Base-by-base conservation (phyloP, 2,113 vertebrate species). In the Nansenia antarctica region DNA sequence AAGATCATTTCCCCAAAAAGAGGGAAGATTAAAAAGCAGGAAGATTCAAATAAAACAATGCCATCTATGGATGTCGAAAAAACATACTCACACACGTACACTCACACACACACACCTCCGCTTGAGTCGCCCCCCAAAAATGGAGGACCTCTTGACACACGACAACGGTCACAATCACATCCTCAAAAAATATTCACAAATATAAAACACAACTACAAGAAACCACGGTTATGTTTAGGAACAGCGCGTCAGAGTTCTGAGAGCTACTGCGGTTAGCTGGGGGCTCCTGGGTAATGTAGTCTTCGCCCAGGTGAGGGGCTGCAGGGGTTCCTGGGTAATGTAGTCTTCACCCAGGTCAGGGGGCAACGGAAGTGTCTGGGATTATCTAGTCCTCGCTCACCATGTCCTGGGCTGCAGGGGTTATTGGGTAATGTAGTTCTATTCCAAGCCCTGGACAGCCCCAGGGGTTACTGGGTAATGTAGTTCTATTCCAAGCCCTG, bases 111-210 rank as follows among this genome's bases (percentile, higher is more conserved):
- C 73, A 78, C 27, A 69, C 26, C 67, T 70, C 76, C 69, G 75
- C 73, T 9, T 29, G 31, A 37, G 55, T 69, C 62, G 68, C 14
- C n/a, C n/a, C 35, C 84, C 72, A 45, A 70, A 82, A 53, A 59
- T 61, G 75, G 86, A 89, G 85, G 87, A 86, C 82, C 83, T 88
- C 77, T 82, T 87, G 85, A 77, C 88, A 34, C n/a, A 32, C 18
- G 81, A 58, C 18, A 82, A 58, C 26, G 69, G n/a, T 85, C 82
- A 79, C 62, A 42, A 82, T 64, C 62, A 2, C 72, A 47, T 83
- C 67, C 18, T 77, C 30, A 62, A 69, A 76, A 42, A 61, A 62
- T 8, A 20, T 20, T 34, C 32, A 30, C 14, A 42, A 64, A 24
- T 5, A 53, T 42, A 69, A 72, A 65, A 73, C 64, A 58, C 5